Evolutionary conservation across 2,888 invertebrate species (phyloP), one percentile per base, ranked within the genome.

Genomic region (Caenorhabditis drosophilae): DNA sequence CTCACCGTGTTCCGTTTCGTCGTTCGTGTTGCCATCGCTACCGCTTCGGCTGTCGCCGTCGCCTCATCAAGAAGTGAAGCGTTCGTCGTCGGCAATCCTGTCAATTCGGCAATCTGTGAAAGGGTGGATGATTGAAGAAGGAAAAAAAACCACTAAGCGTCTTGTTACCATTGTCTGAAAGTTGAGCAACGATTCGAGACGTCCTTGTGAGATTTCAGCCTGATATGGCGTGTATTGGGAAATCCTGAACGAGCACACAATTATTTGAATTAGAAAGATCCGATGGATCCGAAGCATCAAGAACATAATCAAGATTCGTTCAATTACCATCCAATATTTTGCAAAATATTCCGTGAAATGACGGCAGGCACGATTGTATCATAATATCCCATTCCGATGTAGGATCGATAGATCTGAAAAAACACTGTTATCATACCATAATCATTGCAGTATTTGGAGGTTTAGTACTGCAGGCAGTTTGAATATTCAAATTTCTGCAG

Each of bases 361-460:
- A 94, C 91, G 77, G 92, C 92, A 0, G 98, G 98, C 1, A 94
- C 92, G 83, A 92, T 91, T 81, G 96, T 97, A 84, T 95, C 95
- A 86, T 98, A 91, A 85, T 97, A 98, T 0, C 98, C 98, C 92
- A 97, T 94, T 4, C 98, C 98, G 56, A 98, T 95, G 84, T 92
- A 99, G 0, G 93, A 74, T 15, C 80, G 73, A 38, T 76, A 81
- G 54, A 77, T 67, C 60, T 67, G 31, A 38, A 23, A 38, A 16
- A 15, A 1, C 16, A 44, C 25, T 45, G 34, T 18, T 12, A 35
- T 16, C 6, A 45, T 9, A 45, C 26, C 23, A 9, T 6, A 9
- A 11, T 6, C 18, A 6, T 41, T 9, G 41, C 12, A 11, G 18
- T 18, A 6, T 41, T 9, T 41, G 22, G 41, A 6, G 22, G 22